phyloP scores from a whole-genome alignment of 2,797 vertebrate genomes.

The Acipenser oxyrinchus region DNA sequence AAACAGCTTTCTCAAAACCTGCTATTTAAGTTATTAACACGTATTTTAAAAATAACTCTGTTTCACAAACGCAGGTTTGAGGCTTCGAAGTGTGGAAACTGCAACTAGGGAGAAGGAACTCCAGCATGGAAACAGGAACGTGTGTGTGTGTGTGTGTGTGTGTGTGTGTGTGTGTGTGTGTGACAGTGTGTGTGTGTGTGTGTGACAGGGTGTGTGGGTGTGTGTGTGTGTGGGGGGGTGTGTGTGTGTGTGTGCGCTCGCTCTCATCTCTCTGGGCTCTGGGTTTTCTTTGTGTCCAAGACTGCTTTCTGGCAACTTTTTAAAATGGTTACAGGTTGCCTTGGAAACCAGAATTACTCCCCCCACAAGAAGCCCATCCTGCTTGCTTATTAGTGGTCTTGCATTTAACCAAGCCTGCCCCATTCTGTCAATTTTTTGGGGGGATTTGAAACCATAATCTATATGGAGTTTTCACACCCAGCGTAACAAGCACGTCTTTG shows the following conservation, averaged over 20 bases:
- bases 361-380: too few species aligned
- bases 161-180: slow-evolving; percentile 4
- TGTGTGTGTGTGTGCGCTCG: background rate
- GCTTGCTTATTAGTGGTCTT: too few species aligned
- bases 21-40: background rate
- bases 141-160: slow-evolving; percentile 5
- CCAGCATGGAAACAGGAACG: slow-evolving; percentile 20
- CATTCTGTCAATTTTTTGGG: too few species aligned
- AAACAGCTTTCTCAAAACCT: background rate
- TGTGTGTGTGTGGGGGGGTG: slow-evolving; percentile 8
- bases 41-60: background rate
- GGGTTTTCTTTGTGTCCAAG: too few species aligned
- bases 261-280: too few species aligned
- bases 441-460: too few species aligned
- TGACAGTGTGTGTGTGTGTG: slow-evolving; percentile 4
- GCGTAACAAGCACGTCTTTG: too few species aligned
- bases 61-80: background rate
- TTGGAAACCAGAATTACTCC: too few species aligned
- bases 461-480: too few species aligned
- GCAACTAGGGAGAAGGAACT: background rate
- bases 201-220: slow-evolving; percentile 1
- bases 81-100: background rate
- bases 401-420: too few species aligned
- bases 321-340: too few species aligned
- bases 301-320: too few species aligned